These are phyloP conservation scores for Philhelius pedissequus DNA, from an alignment of 2,888 invertebrate genomes.

Conservation along the genomic window DNA sequence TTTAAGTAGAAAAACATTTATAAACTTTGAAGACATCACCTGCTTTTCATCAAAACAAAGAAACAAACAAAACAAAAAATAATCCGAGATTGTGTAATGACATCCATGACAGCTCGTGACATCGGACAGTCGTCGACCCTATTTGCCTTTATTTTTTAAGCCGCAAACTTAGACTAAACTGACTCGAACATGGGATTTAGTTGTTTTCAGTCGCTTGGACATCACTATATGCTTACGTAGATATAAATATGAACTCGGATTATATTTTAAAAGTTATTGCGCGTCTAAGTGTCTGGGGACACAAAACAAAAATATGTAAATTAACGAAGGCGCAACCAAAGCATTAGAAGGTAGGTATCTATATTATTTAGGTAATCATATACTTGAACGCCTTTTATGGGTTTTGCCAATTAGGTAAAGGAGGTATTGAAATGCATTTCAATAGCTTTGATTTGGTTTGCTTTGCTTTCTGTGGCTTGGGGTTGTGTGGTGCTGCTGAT, in stretches of 20 bases:
- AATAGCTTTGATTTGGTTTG: background rate
- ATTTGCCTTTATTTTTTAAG: background rate
- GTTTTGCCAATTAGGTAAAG: background rate
- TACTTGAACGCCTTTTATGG: slow-evolving; percentile 44
- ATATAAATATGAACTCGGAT: slow-evolving; percentile 6
- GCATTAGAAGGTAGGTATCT: background rate
- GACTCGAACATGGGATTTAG: slow-evolving; percentile 26
- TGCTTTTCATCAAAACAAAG: background rate
- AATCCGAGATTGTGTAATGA: background rate
- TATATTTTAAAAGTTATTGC: slow-evolving; percentile 37
- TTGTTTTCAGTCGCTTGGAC: background rate
- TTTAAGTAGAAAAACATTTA: background rate
- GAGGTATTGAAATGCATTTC: slow-evolving; percentile 2
- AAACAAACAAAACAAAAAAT: background rate
- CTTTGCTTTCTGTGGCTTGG: background rate
- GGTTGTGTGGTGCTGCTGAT: too few species aligned
- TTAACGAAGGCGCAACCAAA: background rate
- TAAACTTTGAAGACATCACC: background rate
- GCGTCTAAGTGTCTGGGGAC: slow-evolving; percentile 46
- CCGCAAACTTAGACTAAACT: background rate
- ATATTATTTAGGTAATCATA: slow-evolving; percentile 47
- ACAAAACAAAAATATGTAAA: background rate
- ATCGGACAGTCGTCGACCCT: background rate
- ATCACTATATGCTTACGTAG: background rate
- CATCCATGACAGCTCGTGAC: background rate